Evolutionary conservation across 53 echinoderm and acorn worm genomes (phyloP), one percentile per base, ranked within the genome.

Genomic region (Henricia sp.): DNA sequence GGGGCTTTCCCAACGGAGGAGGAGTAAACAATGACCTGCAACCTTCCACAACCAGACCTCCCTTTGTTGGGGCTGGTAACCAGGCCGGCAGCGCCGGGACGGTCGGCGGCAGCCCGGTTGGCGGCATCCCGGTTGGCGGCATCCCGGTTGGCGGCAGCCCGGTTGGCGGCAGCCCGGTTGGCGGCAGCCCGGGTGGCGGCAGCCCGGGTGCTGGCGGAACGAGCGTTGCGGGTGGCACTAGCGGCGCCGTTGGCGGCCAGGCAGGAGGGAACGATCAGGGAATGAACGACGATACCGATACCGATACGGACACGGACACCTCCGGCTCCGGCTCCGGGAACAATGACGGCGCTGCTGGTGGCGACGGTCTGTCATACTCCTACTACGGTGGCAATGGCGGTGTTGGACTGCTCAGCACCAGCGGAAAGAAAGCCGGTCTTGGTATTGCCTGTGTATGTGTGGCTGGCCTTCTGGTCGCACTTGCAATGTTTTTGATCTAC

Each of bases 401-500:
- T 5, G 14, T 44, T 8, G 59, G 60, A 13, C 58, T 72, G 26
- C 46, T 71, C 44, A 50, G 24, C 56, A 66, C 44, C 35, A 27
- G 72, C 20, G 85, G 71, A 19, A 44, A 57, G 63, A 41, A 57
- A 16, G 85, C 72, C 12, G 71, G 71, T 19, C 16, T 71, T 19
- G 40, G 70, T 34, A 24, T 72, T 9, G 70, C 57, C 13, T 58
- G 72, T 27, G 54, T 71, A 13, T 72, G 58, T 13, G 50, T 56
- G n/a, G 85, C 33, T 34, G 85, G 59, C 17, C 57, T 77, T 0
- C 77, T 77, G 2, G 9, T 77, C 1, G 77, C 40, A 13, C 60
- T 59, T 23, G 77, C 59, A 2, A 77, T 77, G 77, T 77, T 59
- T 46, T 60, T 77, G 16, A 46, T 60, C 59, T 77, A 77, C 43